phyloP scores from a whole-genome alignment of 2,797 vertebrate species.

The Sorex maritimensis region DNA sequence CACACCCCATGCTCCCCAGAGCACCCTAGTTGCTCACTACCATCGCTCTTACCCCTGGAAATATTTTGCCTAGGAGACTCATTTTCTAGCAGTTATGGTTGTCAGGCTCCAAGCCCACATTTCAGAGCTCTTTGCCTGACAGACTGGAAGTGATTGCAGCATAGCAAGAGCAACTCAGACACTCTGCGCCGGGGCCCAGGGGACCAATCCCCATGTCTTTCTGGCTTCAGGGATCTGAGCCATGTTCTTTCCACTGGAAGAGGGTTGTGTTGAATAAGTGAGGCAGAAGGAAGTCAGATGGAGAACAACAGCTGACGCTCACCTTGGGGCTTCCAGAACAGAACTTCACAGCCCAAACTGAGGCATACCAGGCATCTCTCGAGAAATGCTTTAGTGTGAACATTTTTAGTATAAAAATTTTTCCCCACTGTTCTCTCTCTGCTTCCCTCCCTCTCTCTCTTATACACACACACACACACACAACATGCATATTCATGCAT shows the following conservation, averaged over 20 bases:
- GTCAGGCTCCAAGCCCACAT: neutral
- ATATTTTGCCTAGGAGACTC: neutral
- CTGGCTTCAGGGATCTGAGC: neutral
- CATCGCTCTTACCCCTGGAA: neutral
- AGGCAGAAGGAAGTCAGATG: too few species aligned
- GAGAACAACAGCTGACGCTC: neutral
- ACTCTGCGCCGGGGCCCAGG: neutral
- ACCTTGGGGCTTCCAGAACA: neutral
- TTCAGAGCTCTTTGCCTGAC: neutral
- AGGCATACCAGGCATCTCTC: neutral
- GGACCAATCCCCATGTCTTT: neutral
- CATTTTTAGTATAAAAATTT: neutral
- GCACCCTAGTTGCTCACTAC: neutral
- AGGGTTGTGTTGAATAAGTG: neutral
- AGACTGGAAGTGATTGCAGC: neutral
- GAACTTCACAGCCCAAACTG: neutral
- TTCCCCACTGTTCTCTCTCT: slow-evolving; percentile 16
- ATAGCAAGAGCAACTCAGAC: neutral
- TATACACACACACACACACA: too few species aligned
- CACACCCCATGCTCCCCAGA: too few species aligned
- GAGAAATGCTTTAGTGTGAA: neutral
- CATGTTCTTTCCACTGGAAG: neutral
- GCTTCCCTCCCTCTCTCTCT: too few species aligned
- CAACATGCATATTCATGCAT: too few species aligned
- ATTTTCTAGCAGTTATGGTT: neutral